Evolutionary conservation across 2,113 vertebrate species (phyloP), one percentile per base, ranked within the genome.

Genomic region (Antennarius striatus): DNA sequence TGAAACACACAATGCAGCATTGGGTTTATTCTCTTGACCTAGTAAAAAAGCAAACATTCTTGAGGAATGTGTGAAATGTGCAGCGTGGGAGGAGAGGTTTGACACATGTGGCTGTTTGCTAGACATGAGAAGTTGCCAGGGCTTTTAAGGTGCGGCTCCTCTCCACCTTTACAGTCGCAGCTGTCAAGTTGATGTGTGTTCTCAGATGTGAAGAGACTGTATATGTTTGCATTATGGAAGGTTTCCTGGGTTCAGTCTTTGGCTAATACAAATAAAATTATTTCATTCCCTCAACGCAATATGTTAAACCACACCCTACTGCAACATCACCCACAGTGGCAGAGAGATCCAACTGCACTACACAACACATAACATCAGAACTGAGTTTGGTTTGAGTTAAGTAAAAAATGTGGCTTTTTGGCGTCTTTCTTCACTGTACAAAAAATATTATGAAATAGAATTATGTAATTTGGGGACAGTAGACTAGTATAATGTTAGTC

Each of bases 61-160:
- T 50, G 52, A 79, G 84, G 87, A 91, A 91, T 90, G 80, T 90
- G 84, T 88, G 87, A 90, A 91, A 90, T 90, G 84, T 83, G 65
- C 64, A 75, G 83, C 73, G 81, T 88, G 88, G 90, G 90, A 89
- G 86, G 83, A 88, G 69, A 82, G 49, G 80, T 73, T 78, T 80
- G 77, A 87, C 83, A 86, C 82, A 86, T 87, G 78, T 71, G 80
- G 76, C 81, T 80, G 82, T 87, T 84, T 83, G 70, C 68, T 3
- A 79, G 83, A 83, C 81, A 81, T 74, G 73, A 83, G 77, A 72
- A 77, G 68, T 64, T 83, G 85, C 85, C 75, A 80, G 71, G 63
- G 80, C 80, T 79, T 82, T 84, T 68, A 87, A 88, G 90, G 88
- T 90, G 88, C 69, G 80, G 83, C 86, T 82, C 51, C 63, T 68